phyloP scores from a whole-genome alignment of 2,113 vertebrate genomes.

The Herpetotheres cachinnans region DNA sequence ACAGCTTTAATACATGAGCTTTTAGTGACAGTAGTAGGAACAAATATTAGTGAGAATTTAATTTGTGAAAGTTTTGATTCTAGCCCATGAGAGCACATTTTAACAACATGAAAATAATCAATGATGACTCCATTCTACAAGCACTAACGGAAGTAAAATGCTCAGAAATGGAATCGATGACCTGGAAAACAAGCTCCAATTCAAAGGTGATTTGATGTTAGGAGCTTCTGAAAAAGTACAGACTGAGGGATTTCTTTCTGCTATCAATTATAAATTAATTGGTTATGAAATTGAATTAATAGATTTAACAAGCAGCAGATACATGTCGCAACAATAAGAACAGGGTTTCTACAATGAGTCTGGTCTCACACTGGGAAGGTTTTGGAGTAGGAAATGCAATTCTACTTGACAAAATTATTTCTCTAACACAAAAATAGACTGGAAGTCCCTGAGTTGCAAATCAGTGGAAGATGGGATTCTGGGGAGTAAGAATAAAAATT shows the following conservation, averaged over 20 bases:
- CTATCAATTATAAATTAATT: neutral
- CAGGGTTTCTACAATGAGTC: neutral
- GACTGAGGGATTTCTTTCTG: neutral
- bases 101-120: conserved; percentile 37
- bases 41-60: neutral
- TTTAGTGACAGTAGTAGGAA: neutral
- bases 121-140: conserved; percentile 18
- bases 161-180: neutral
- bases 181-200: conserved; percentile 45
- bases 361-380: neutral
- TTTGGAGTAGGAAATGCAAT: neutral
- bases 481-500: neutral
- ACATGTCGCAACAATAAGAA: neutral
- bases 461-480: neutral
- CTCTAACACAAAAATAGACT: neutral
- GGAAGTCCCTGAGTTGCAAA: neutral
- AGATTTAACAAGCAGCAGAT: neutral
- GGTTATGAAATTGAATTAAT: neutral
- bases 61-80: conserved; percentile 17
- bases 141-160: conserved; percentile 40
- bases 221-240: conserved; percentile 6
- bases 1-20: neutral
- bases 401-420: neutral
- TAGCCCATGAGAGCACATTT: neutral
- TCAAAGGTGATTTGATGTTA: neutral